Percentiles rank a stretch among this genome's conserved stretches.
Conservation (phyloP, 2,113 vertebrate genomes). For the Scomber scombrus region DNA sequence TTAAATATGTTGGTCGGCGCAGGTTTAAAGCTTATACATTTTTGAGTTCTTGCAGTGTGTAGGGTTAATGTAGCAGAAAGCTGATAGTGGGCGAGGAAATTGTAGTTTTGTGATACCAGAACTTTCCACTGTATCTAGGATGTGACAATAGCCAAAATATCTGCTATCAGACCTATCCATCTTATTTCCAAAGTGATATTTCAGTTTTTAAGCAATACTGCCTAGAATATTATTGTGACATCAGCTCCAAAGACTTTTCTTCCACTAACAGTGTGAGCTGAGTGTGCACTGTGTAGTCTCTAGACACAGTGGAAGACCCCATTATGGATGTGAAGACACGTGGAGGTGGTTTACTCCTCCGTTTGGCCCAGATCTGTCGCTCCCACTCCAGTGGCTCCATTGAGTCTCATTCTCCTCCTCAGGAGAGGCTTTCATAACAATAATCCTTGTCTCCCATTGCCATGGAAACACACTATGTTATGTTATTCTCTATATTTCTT, state of each 20-base stretch:
- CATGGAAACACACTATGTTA: slow-evolving; percentile 55
- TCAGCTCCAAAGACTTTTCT: slow-evolving; percentile 20
- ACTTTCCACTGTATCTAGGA: neutral
- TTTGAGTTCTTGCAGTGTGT: neutral
- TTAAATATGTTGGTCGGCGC: too few species aligned
- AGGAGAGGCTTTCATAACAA: slow-evolving; percentile 69
- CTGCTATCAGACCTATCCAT: neutral
- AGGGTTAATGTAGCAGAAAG: too few species aligned
- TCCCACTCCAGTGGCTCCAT: slow-evolving; percentile 64
- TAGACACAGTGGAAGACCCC: slow-evolving; percentile 44
- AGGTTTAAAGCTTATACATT: neutral
- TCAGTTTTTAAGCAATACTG: neutral
- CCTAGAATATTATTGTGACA: neutral
- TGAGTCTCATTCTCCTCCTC: slow-evolving; percentile 64
- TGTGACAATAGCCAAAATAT: neutral
- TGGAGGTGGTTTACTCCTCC: slow-evolving; percentile 67
- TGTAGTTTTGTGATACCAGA: slow-evolving; percentile 3
- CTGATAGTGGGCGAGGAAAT: neutral
- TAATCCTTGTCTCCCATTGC: slow-evolving; percentile 61
- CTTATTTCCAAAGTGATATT: slow-evolving; percentile 10
- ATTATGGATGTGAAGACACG: slow-evolving; percentile 54
- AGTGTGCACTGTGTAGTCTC: slow-evolving; percentile 32
- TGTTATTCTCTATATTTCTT: slow-evolving; percentile 51
- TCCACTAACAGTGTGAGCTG: slow-evolving; percentile 17
- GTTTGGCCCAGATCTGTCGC: slow-evolving; percentile 76